Evolutionary conservation across 2,888 invertebrate genomes (phyloP).

Genomic region (Trissoscelio sp.): DNA sequence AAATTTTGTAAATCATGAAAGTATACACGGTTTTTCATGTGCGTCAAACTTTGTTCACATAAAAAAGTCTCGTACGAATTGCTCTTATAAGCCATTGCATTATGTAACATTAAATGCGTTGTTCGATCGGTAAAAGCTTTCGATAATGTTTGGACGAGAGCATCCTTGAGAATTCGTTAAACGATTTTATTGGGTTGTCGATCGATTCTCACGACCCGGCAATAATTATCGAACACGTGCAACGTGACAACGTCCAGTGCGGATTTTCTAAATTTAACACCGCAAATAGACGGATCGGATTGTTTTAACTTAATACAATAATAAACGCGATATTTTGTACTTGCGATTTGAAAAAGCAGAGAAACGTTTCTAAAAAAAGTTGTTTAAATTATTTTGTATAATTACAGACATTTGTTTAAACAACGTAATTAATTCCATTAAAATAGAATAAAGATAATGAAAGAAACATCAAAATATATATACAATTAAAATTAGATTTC

Average conservation of each 20-base stretch:
- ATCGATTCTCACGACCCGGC: slow-evolving; percentile 52
- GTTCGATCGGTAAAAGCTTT: slow-evolving; percentile 58
- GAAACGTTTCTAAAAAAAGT: too few species aligned
- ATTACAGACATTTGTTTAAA: too few species aligned
- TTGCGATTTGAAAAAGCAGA: too few species aligned
- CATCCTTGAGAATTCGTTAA: slow-evolving; percentile 60
- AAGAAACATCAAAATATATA: too few species aligned
- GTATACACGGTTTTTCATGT: neutral
- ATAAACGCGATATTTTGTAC: slow-evolving; percentile 26
- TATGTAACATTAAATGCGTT: slow-evolving; percentile 48
- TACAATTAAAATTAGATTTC: too few species aligned
- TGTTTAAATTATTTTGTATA: too few species aligned
- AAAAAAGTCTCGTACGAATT: slow-evolving; percentile 19
- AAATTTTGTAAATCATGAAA: slow-evolving; percentile 22
- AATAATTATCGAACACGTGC: slow-evolving; percentile 52
- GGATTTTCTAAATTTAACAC: slow-evolving; percentile 53
- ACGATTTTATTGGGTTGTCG: slow-evolving; percentile 56
- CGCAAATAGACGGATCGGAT: slow-evolving; percentile 18
- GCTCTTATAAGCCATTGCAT: slow-evolving; percentile 34
- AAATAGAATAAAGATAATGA: too few species aligned
- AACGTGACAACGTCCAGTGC: slow-evolving; percentile 29
- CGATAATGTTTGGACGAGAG: slow-evolving; percentile 42
- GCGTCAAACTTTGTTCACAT: neutral
- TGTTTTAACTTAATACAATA: slow-evolving; percentile 26
- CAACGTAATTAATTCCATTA: too few species aligned